These are phyloP conservation scores for Eretmodus cyanostictus DNA, from an alignment of 2,113 vertebrate species.

Conservation along the genomic window DNA sequence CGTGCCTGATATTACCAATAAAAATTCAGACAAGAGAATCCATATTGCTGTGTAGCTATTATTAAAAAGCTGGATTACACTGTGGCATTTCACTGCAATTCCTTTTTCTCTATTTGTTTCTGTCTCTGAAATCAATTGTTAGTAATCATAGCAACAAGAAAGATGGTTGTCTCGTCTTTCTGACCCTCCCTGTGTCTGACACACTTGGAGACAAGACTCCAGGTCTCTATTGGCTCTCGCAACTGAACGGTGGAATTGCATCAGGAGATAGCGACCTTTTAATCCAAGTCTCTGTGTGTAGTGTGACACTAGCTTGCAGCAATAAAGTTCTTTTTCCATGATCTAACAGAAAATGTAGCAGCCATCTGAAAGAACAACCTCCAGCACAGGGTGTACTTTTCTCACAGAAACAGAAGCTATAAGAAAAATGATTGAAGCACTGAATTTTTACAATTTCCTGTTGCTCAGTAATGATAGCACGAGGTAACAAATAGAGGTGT, in stretches of 20 bases:
- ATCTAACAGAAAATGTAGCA: not conserved
- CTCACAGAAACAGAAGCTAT: not conserved
- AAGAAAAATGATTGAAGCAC: not conserved
- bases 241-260: not conserved
- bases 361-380: not conserved
- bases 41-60: conserved; percentile 10
- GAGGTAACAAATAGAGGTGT: not conserved
- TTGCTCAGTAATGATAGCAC: not conserved
- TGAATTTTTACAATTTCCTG: not conserved
- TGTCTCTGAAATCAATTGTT: conserved; percentile 6
- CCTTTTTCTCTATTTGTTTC: not conserved
- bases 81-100: not conserved
- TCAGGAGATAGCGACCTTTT: conserved; percentile 32
- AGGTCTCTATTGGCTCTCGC: not conserved
- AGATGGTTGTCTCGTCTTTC: not conserved
- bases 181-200: not conserved
- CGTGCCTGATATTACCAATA: conserved; percentile 36
- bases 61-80: conserved; percentile 24
- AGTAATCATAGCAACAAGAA: not conserved
- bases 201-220: not conserved
- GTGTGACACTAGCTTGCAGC: conserved; percentile 4
- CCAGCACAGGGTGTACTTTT: not conserved
- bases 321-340: not conserved
- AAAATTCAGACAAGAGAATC: conserved; percentile 44
- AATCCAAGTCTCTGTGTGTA: not conserved